Evolutionary conservation across 2,888 invertebrate genomes (phyloP), one percentile per base, ranked within the genome.

Genomic region (Lochmaea capreae): DNA sequence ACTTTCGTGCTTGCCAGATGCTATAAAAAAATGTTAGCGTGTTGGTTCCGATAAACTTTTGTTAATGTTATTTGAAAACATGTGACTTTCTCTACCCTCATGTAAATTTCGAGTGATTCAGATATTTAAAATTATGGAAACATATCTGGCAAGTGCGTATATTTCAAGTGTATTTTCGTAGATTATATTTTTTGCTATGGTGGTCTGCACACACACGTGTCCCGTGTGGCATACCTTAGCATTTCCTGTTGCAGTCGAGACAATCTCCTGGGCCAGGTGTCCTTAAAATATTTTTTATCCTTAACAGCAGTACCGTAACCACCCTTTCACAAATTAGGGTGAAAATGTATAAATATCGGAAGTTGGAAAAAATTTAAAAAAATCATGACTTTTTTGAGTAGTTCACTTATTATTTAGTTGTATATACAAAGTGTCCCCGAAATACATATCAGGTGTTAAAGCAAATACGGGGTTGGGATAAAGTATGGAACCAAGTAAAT

Each of bases 191-290:
- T 68, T 69, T 69, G 69, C 52, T 69, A 69, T 69, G 69, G 69
- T 69, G 69, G 69, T 62, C 49, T 69, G 62, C 26, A 49, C 69
- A 69, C 69, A 69, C 69, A 69, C 69, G 69, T 69, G 69, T 69
- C 62, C 52, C 52, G 57, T 49, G 42, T 63, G 22, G 26, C 62
- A 69, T 69, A 58, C 58, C 68, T 63, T 43, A 68, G 26, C 68
- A 69, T 39, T 69, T 69, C 69, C 69, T 69, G 69, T 69, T 69
- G 69, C 69, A 43, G 49, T 49, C 43, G 61, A 49, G 59, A 61
- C 52, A 69, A 52, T 52, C 69, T 69, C 62, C 42, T n/a, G n/a
- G 4, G 39, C 69, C 69, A 69, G 69, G 69, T 69, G 69, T 62
- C 61, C 69, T 69, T 52, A 69, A 62, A 63, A 43, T 62, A 22